Base-by-base conservation (phyloP, 2,888 invertebrate species). In the Ichneumoninae sp. region DNA sequence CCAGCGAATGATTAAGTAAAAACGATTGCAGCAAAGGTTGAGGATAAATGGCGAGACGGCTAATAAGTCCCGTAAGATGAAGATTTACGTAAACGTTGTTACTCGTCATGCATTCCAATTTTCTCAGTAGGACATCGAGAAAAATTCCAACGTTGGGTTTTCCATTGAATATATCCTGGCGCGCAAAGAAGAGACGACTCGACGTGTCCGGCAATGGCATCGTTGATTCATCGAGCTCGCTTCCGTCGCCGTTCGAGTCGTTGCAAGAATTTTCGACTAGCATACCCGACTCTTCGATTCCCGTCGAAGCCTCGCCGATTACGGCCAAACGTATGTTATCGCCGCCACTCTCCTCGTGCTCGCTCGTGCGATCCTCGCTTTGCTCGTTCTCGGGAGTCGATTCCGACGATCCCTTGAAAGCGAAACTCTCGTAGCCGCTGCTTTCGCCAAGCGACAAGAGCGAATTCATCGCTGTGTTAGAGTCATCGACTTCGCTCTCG, bases 1-100 rank as follows among this genome's bases (percentile, higher is more conserved):
- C 96, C 89, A 96, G 96, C 93, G 96, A 96, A 84, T 97, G 97
- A 90, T 98, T 97, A 85, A 99, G 95, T 66, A 99, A 95, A 92
- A 98, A 96, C 3, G 98, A 97, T 86, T 97, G 96, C 74, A 99
- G 94, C 77, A 99, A 94, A 6, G 98, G 98, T 88, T 98, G 97
- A 0, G 99, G 98, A 93, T 98, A 97, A 82, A 97, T 96, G 5
- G 98, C 97, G 87, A 99, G 95, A 87, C 97, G 96, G 47, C 98
- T 96, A 68, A 99, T 95, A 40, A 98, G 95, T 5, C 97, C 97
- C 4, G 98, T 98, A 86, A 99, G 95, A 89, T 98, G 96, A 84
- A 98, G 95, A 94, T 98, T 98, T 26, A 97, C 96, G 88, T 97
- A 96, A 83, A 98, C 94, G 65, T 97, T 97, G 89, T 98, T 97